Base-by-base conservation (phyloP, 1,140 invertebrate genomes). In the Akabosia matsudoensis region DNA sequence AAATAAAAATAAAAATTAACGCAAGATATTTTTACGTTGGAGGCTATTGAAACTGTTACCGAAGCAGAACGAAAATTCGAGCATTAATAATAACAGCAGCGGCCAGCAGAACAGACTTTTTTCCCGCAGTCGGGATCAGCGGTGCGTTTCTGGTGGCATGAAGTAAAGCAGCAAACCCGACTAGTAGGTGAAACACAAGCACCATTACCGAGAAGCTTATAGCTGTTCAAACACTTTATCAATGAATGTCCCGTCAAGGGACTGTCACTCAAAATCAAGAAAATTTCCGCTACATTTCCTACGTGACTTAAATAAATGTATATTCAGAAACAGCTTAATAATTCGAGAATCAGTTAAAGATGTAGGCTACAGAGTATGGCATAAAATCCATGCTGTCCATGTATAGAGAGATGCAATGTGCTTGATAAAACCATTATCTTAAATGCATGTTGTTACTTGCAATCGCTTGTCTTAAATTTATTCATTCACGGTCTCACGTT, bases 11-110 rank as follows among this genome's bases (percentile, higher is more conserved):
- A n/a, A n/a, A n/a, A n/a, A n/a, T n/a, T n/a, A n/a, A n/a, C n/a
- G n/a, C n/a, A n/a, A n/a, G n/a, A n/a, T n/a, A n/a, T n/a, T n/a
- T n/a, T n/a, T n/a, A n/a, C n/a, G n/a, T n/a, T n/a, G n/a, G n/a
- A n/a, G n/a, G n/a, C n/a, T n/a, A n/a, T n/a, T n/a, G n/a, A n/a
- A n/a, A n/a, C n/a, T n/a, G n/a, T n/a, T n/a, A n/a, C n/a, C n/a
- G n/a, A n/a, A n/a, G n/a, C n/a, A n/a, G n/a, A n/a, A n/a, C n/a
- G n/a, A n/a, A n/a, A n/a, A n/a, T n/a, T n/a, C n/a, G n/a, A n/a
- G n/a, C n/a, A n/a, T 56, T 77, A 76, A 77, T 77, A 64, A 67
- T 45, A 80, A 78, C 76, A 73, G 73, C 74, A 74, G 1, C 26
- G 54, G 51, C 51, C 22, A 45, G 37, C 37, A 7, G 18, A 18